Evolutionary conservation across 1,140 invertebrate genomes (phyloP), one percentile per base, ranked within the genome.

Genomic region (Babylonia areolata): DNA sequence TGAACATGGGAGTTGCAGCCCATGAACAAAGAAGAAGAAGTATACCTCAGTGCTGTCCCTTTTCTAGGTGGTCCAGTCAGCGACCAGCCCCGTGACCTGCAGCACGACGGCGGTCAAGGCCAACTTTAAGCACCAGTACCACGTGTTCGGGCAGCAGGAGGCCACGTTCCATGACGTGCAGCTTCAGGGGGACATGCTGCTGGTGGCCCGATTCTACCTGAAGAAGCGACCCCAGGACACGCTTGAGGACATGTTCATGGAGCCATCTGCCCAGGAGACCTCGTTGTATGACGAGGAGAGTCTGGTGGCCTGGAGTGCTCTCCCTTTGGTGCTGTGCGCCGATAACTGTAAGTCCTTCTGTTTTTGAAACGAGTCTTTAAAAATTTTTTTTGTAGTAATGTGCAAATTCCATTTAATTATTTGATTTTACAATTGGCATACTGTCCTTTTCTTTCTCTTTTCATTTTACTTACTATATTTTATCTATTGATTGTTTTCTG

Each of bases 91-190:
- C 81, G 92, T 94, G 35, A 93, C 91, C 31, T 93, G 91, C 87
- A 92, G 91, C 87, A 94, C 93, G 64, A 92, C 91, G 23, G 89
- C 91, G 78, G 93, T 93, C n/a, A 88, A 88, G 73, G 92, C 93
- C 42, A 93, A 92, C 84, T 94, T 93, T 86, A 93, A 93, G 84
- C 89, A 91, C 88, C 88, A 90, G 51, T 94, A 94, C 85, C 93
- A 94, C 82, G 89, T 94, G 11, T 94, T 94, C 87, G 93, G 93
- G 15, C 92, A 93, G 89, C 93, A 94, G 86, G 92, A 94, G 86
- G 93, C 92, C 46, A 89, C 90, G 23, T 94, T 94, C 85, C 88
- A 91, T 71, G 91, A 92, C 84, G 90, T 94, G 17, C 88, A 92
- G 31, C 85, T 92, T 84, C 88, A 91, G 51, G 90, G 90, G n/a